Percentiles rank a stretch among this genome's conserved stretches.
These are phyloP conservation scores for Solenopsis fugax DNA, from an alignment of 1,140 invertebrate species.

Conservation along the genomic window DNA sequence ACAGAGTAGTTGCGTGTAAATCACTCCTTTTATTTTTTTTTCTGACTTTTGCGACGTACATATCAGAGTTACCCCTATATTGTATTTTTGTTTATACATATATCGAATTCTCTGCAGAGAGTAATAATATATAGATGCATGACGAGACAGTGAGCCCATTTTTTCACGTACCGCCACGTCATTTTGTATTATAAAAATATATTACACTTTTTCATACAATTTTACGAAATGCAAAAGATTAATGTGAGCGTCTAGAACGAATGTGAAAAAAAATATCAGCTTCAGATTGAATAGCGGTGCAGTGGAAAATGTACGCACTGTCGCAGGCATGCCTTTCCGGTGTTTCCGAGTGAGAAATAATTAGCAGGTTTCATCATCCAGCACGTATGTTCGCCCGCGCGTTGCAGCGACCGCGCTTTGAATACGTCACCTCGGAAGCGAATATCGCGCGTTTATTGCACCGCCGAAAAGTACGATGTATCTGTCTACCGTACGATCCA, in stretches of 20 bases:
- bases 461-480: conserved; percentile 45
- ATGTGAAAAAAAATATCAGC: conserved; percentile 39
- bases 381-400: conserved; percentile 43
- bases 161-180: background rate
- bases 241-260: conserved; percentile 1
- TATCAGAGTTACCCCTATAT: no score
- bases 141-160: background rate
- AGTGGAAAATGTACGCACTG: conserved; percentile 35
- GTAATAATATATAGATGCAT: background rate
- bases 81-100: no score
- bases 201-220: conserved; percentile 20
- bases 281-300: background rate
- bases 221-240: conserved; percentile 9
- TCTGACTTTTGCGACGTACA: no score
- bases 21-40: no score
- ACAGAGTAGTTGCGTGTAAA: no score
- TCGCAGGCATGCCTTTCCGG: conserved; percentile 46
- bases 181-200: background rate
- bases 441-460: conserved; percentile 42
- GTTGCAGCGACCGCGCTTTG: conserved; percentile 43
- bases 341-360: conserved; percentile 57
- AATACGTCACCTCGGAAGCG: conserved; percentile 32
- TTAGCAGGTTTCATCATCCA: conserved; percentile 42
- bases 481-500: conserved; percentile 19
- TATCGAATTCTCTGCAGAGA: background rate